phyloP scores from a whole-genome alignment of 2,888 invertebrate genomes.

The Chymomyza amoena region DNA sequence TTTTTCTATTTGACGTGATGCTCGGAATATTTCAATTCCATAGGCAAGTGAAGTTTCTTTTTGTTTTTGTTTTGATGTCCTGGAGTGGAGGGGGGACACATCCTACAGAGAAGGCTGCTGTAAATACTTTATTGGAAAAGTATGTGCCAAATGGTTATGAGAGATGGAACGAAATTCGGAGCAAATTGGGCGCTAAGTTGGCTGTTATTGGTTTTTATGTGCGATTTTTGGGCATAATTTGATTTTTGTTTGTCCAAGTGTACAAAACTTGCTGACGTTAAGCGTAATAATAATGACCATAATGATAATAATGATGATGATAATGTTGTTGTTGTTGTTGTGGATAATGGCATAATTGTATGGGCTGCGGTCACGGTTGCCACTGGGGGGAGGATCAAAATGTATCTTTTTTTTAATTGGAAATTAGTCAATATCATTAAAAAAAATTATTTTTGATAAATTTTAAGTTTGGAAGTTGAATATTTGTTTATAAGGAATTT shows the following conservation, averaged over 20 bases:
- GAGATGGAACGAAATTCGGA: constrained; percentile 24
- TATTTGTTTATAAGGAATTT: too few species aligned
- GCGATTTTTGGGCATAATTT: constrained; percentile 47
- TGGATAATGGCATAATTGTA: constrained; percentile 61
- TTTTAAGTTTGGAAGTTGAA: too few species aligned
- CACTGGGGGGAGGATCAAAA: too few species aligned
- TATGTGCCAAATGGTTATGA: constrained; percentile 73
- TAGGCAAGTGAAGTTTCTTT: constrained; percentile 5
- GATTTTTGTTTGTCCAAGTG: constrained; percentile 50
- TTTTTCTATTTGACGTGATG: constrained; percentile 43
- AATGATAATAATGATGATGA: constrained; percentile 23
- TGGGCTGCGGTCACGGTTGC: constrained; percentile 29
- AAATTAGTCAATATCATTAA: too few species aligned
- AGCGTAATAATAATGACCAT: constrained; percentile 4
- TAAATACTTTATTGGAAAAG: constrained; percentile 72
- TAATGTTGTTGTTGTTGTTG: constrained; percentile 29
- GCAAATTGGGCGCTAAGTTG: constrained; percentile 74
- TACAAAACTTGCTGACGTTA: constrained; percentile 50
- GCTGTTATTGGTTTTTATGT: constrained; percentile 63
- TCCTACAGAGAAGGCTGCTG: constrained; percentile 20
- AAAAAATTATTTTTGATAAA: too few species aligned
- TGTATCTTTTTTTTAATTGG: too few species aligned
- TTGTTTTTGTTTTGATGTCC: not conserved
- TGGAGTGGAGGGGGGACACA: too few species aligned
- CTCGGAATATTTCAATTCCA: constrained; percentile 62